Conservation (phyloP, 1,140 invertebrate species). For the Aphaenogaster floridana region DNA sequence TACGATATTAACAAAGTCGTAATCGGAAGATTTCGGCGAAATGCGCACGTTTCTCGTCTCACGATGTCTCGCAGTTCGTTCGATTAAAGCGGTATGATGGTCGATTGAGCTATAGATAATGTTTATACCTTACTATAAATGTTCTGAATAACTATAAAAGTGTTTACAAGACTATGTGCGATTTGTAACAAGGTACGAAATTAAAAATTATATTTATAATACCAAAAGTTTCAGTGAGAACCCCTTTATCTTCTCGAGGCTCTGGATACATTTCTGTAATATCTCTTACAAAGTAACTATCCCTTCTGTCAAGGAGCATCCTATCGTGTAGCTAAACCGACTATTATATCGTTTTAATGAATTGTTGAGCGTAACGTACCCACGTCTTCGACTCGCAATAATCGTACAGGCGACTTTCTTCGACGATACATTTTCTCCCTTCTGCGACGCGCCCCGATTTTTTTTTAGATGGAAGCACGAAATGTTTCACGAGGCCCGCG, state of each 20-base stretch:
- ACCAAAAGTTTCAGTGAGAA: neutral
- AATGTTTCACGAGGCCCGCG: conserved; percentile 53
- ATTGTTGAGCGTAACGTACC: conserved; percentile 38
- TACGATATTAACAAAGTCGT: conserved; percentile 62
- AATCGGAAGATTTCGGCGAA: conserved; percentile 61
- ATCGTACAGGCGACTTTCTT: conserved; percentile 3
- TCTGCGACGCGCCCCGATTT: conserved; percentile 38
- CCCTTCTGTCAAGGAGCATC: neutral
- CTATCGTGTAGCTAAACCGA: conserved; percentile 20
- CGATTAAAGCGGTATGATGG: conserved; percentile 49
- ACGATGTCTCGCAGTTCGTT: conserved; percentile 24
- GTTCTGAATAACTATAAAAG: conserved; percentile 22
- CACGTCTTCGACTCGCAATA: conserved; percentile 35
- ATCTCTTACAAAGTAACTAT: neutral
- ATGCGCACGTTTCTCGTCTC: conserved; percentile 13
- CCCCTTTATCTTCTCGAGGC: neutral
- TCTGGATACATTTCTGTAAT: neutral
- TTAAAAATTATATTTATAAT: conserved; percentile 25
- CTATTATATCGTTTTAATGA: conserved; percentile 47
- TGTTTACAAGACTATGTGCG: conserved; percentile 23
- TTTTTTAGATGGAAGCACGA: conserved; percentile 49
- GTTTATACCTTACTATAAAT: conserved; percentile 14
- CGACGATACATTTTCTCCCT: conserved; percentile 11
- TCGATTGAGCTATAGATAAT: conserved; percentile 22
- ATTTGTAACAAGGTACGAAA: conserved; percentile 30